phyloP scores from a whole-genome alignment of 2,888 invertebrate genomes.

The Biston stratarius region DNA sequence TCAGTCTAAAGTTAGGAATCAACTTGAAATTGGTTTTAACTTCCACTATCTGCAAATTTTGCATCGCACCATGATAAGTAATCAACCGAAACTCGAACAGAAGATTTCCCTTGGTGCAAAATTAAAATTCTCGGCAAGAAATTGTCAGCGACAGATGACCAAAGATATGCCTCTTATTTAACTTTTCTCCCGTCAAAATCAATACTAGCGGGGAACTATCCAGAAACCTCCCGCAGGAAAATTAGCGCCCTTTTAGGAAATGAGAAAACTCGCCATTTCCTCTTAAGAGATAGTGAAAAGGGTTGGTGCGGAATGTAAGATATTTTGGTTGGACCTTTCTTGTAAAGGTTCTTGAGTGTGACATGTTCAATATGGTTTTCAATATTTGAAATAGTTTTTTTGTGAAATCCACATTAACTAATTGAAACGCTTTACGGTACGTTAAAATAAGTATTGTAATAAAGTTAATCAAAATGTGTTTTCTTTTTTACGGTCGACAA shows the following conservation, averaged over 20 bases:
- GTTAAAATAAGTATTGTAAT: not conserved
- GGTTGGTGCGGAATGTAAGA: constrained; percentile 44
- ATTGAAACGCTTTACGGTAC: not conserved
- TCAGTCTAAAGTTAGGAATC: constrained; percentile 1
- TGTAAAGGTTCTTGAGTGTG: constrained; percentile 10
- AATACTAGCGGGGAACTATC: constrained; percentile 44
- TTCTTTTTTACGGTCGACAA: not conserved
- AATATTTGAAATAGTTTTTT: not conserved
- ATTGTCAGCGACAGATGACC: constrained; percentile 28
- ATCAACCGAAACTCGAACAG: constrained; percentile 38
- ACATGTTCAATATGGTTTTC: constrained; percentile 1
- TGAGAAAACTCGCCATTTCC: constrained; percentile 52
- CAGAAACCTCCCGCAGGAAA: constrained; percentile 49
- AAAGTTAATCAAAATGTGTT: no score
- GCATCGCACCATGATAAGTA: constrained; percentile 30
- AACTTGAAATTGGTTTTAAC: constrained; percentile 15
- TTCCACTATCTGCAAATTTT: constrained; percentile 20
- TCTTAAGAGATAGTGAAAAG: constrained; percentile 49
- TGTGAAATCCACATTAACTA: not conserved
- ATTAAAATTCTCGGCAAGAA: constrained; percentile 34
- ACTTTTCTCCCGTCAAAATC: constrained; percentile 44
- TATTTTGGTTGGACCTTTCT: constrained; percentile 36
- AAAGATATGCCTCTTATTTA: constrained; percentile 39
- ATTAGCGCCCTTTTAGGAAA: constrained; percentile 56
- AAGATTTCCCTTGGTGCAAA: constrained; percentile 36